A percentile compares a stretch with the other conserved stretches of the same genome.
Conservation (phyloP, 1,140 invertebrate genomes). For the Nephila pilipes region DNA sequence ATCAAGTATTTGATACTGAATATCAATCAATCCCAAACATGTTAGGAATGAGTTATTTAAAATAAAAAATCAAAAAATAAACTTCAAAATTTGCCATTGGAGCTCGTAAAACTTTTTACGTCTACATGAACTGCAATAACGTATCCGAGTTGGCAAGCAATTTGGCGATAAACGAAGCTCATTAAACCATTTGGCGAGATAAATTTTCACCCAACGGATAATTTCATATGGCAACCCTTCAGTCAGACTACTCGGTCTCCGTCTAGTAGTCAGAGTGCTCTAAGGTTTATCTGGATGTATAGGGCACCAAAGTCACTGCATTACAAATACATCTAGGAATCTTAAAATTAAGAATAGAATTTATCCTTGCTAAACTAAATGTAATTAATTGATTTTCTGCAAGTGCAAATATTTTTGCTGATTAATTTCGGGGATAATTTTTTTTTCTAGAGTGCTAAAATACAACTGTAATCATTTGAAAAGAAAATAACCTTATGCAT, state of each 20-base stretch:
- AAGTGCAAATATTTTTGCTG: neutral
- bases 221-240: constrained; percentile 71
- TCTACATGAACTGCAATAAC: neutral
- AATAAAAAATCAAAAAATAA: too few species aligned
- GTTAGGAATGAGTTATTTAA: too few species aligned
- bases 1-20: too few species aligned
- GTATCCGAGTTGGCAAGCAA: neutral
- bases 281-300: neutral
- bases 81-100: too few species aligned
- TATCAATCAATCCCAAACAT: too few species aligned
- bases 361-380: neutral
- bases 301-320: neutral
- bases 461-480: neutral
- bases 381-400: neutral
- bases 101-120: neutral
- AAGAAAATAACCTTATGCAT: neutral
- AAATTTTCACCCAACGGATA: neutral
- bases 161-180: constrained; percentile 6
- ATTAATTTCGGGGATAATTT: too few species aligned
- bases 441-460: too few species aligned
- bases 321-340: neutral
- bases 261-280: constrained; percentile 37
- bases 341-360: neutral
- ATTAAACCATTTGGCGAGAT: constrained; percentile 39
- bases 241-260: constrained; percentile 34